Evolutionary conservation across 2,888 invertebrate species (phyloP), one percentile per base, ranked within the genome.

Genomic region (Chrysotoxum bicinctum): DNA sequence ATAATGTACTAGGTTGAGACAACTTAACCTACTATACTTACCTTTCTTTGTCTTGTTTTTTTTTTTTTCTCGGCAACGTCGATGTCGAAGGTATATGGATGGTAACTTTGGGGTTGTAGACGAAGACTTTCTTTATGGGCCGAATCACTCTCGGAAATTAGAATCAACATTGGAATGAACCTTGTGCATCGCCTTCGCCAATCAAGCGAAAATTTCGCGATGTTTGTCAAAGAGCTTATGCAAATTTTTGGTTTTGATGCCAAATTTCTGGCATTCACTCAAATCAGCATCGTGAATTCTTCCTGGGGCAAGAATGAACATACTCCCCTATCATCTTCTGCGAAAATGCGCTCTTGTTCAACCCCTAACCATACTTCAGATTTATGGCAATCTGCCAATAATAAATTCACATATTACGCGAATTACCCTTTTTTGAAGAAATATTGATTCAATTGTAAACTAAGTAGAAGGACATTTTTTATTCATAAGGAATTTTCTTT

Each of bases 1-100:
- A 88, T 88, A 88, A 88, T 88, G 88, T 88, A 88, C 88, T 87
- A 88, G 87, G 72, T 82, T 77, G 68, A 83, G 87, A 87, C 87
- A 86, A 87, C 87, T 87, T 87, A 87, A 87, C 87, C 85, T 87
- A 76, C 75, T 79, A 62, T 70, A 35, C 16, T 23, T 81, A 81
- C 81, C 80, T 85, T 85, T 73, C 30, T 50, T 62, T 81, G 62
- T 64, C 43, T 64, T 76, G 37, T 35, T 21, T 37, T 37, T 60
- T 30, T 56, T 32, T 32, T 56, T 9, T 56, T 35, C 19, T 32
- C 21, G 21, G 35, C 35, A 58, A 37, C 37, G 14, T 43, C 2
- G 12, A 32, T 32, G 10, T 35, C 3, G 37, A 19, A 9, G 40
- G 66, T 6, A 19, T 5, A 23, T 43, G 10, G 6, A 43, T n/a